Evolutionary conservation across 2,888 invertebrate species (phyloP).

Genomic region (Nomada ruficornis): DNA sequence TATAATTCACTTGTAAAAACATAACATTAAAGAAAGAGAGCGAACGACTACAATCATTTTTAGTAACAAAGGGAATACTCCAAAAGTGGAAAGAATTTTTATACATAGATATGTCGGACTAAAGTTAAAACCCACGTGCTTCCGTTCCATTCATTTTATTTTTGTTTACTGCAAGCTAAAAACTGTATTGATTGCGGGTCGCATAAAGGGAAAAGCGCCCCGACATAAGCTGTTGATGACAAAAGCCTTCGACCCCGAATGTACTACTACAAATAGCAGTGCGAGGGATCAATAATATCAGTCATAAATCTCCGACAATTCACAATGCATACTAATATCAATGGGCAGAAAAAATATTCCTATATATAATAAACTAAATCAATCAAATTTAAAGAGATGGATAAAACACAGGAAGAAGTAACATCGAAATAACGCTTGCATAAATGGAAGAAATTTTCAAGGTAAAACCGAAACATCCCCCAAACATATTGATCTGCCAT

Average conservation of each 20-base stretch:
- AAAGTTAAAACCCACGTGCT: neutral
- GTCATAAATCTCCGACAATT: conserved; percentile 7
- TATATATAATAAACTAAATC: neutral
- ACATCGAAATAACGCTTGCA: conserved; percentile 3
- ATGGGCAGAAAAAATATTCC: neutral
- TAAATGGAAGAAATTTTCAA: conserved; percentile 5
- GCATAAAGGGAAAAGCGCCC: conserved; percentile 6
- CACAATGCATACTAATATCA: neutral
- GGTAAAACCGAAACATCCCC: neutral
- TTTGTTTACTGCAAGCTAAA: neutral
- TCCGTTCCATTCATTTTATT: neutral
- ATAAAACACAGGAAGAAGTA: neutral
- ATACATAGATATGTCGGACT: neutral
- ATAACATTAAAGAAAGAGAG: neutral
- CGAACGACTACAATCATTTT: neutral
- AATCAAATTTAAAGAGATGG: neutral
- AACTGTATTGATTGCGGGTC: conserved; percentile 1
- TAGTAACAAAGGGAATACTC: neutral
- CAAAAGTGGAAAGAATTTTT: neutral
- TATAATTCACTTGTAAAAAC: neutral
- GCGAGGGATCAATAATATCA: conserved; percentile 18
- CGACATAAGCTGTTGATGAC: conserved; percentile 9
- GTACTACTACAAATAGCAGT: conserved; percentile 1
- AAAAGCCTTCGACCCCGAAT: conserved; percentile 22
- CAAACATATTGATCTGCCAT: conserved; percentile 19